Base-by-base conservation (phyloP, 92 coral and sea anemone species). In the Parazoanthus swiftii region DNA sequence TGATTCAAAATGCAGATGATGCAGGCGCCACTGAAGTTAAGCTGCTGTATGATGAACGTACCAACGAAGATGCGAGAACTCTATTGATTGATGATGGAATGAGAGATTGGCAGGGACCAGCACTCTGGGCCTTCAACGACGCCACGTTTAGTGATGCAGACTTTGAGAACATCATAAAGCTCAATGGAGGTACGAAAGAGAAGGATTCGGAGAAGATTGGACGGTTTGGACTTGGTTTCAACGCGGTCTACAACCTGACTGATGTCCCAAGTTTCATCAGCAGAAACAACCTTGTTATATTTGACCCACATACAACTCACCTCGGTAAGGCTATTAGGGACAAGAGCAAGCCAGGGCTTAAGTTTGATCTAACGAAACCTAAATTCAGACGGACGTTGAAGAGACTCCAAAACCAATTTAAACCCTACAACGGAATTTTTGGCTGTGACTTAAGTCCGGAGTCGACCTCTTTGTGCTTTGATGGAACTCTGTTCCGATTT, bases 51-150 rank as follows among this genome's bases (percentile, higher is more conserved):
- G 98, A 95, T 25, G 94, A 94, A 85, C 90, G 98, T 58, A 79
- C 86, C 21, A 94, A 94, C 66, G 93, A 92, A 58, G 89, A 91
- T 82, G 92, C 91, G 11, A 93, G 87, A 89, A 88, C 93, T 4
- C 77, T 89, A 39, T 90, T 95, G 73, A 88, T 95, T 81, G 96
- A 94, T 50, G 85, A 93, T 46, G 95, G 93, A 21, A 95, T 95
- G 98, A 89, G 76, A 79, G 91, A 83, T 0, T 94, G 98, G 70
- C 98, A 95, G 76, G 98, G 97, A 20, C 98, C 97, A n/a, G 97
- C 97, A 20, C 89, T 95, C 29, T 94, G 98, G 98, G 93, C 95
- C 1, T 95, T 92, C 93, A 95, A 95, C 88, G 81, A 95, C 66
- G 97, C 95, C n/a, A 85, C 77, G 33, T 29, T 29, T 29, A 29